Evolutionary conservation across 2,797 vertebrate genomes (phyloP).

Genomic region (Australoheros facetus): DNA sequence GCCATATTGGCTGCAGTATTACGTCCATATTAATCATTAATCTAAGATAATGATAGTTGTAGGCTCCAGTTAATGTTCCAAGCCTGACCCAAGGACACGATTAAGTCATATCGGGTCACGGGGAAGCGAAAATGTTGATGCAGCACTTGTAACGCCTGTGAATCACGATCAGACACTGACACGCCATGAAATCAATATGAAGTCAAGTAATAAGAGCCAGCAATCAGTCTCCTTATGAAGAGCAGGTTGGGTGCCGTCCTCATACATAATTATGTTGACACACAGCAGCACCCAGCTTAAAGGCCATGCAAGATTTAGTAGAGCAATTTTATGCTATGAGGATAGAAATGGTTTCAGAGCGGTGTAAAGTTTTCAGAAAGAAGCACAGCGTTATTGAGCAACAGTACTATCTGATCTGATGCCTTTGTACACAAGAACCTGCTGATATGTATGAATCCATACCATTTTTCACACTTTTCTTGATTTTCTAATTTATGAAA

Average conservation of each 20-base stretch:
- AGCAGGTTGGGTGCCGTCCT: constrained; percentile 37
- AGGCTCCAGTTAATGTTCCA: constrained; percentile 44
- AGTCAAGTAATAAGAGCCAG: constrained; percentile 60
- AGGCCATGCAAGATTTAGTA: constrained; percentile 57
- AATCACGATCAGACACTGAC: constrained; percentile 56
- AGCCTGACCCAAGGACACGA: constrained; percentile 51
- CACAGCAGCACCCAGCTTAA: constrained; percentile 51
- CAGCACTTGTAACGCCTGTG: constrained; percentile 53
- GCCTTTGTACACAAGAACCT: neutral
- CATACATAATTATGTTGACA: constrained; percentile 57
- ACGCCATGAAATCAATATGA: constrained; percentile 73
- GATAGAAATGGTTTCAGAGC: constrained; percentile 25
- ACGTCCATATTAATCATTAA: constrained; percentile 28
- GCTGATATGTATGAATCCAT: constrained; percentile 3
- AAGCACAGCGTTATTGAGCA: neutral
- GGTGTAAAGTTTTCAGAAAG: constrained; percentile 15
- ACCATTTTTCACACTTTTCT: neutral
- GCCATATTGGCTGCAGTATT: constrained; percentile 11
- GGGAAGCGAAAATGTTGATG: constrained; percentile 62
- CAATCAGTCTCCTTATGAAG: constrained; percentile 53
- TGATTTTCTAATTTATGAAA: neutral
- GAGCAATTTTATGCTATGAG: constrained; percentile 38
- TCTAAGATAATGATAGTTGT: constrained; percentile 36
- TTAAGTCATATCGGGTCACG: constrained; percentile 23
- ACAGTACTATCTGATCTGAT: constrained; percentile 8